Percentiles rank a stretch among this genome's conserved stretches.
phyloP scores from a whole-genome alignment of 2,797 vertebrate species.

The Gobionotothen gibberifrons region DNA sequence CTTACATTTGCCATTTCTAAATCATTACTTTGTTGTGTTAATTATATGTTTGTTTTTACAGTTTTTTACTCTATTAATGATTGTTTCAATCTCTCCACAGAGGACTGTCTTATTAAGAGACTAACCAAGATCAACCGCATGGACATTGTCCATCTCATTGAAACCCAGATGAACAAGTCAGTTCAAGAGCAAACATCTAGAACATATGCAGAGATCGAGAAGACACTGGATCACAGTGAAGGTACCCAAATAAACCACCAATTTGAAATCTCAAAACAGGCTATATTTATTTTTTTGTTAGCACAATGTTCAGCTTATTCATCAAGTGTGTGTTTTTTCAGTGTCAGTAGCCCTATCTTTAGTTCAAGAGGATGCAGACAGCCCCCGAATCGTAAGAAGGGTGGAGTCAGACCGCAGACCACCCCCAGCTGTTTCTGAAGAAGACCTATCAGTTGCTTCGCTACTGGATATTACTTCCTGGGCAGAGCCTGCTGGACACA shows the following conservation, averaged over 20 bases:
- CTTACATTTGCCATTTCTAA: background rate
- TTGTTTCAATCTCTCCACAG: conserved; percentile 74
- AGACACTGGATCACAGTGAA: conserved; percentile 95
- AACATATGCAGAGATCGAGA: conserved; percentile 92
- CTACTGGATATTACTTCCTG: conserved; percentile 90
- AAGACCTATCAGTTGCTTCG: conserved; percentile 93
- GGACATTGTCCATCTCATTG: conserved; percentile 98
- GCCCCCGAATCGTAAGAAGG: conserved; percentile 82
- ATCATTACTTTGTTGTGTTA: background rate
- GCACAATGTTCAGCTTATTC: background rate
- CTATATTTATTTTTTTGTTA: conserved; percentile 12
- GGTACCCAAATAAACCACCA: conserved; percentile 75
- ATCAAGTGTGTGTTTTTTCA: conserved; percentile 43
- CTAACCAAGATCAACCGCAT: conserved; percentile 98
- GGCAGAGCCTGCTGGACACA: conserved; percentile 86
- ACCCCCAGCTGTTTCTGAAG: conserved; percentile 95
- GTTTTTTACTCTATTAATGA: background rate
- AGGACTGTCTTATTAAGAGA: conserved; percentile 90
- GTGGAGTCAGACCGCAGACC: conserved; percentile 83
- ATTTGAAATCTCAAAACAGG: background rate
- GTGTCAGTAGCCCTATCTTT: conserved; percentile 89
- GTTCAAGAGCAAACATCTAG: conserved; percentile 85
- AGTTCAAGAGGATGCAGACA: conserved; percentile 90
- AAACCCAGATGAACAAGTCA: conserved; percentile 90
- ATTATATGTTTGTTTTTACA: background rate